Percentiles rank a stretch among this genome's conserved stretches.
Evolutionary conservation across 2,888 invertebrate species (phyloP).

Genomic region (Geophilus truncorum): DNA sequence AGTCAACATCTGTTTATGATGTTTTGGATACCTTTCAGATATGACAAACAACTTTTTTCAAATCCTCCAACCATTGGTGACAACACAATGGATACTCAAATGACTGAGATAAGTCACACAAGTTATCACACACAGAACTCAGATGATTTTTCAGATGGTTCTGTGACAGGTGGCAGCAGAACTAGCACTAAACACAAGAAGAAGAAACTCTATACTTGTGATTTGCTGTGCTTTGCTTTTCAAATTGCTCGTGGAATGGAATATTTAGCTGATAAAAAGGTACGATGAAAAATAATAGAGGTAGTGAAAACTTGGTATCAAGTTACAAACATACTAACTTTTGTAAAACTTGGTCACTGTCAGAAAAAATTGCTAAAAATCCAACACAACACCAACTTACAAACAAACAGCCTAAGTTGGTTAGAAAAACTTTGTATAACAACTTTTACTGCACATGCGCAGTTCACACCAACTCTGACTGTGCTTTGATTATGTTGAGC

Average conservation of each 20-base stretch:
- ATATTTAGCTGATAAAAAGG: slow-evolving; percentile 81
- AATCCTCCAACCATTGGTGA: slow-evolving; percentile 15
- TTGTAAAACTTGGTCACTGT: no score
- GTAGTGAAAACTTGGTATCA: not conserved
- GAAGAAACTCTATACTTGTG: slow-evolving; percentile 58
- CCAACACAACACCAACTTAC: no score
- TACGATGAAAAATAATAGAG: no score
- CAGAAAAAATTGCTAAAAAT: no score
- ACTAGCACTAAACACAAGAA: not conserved
- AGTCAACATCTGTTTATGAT: no score
- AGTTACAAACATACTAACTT: no score
- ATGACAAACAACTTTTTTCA: slow-evolving; percentile 22
- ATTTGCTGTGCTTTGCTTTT: slow-evolving; percentile 83
- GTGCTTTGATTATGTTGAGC: no score
- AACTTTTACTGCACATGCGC: no score
- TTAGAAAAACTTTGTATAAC: no score
- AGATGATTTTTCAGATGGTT: not conserved
- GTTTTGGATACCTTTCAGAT: no score
- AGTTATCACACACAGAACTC: not conserved
- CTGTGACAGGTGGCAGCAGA: not conserved
- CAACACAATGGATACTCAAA: slow-evolving; percentile 10
- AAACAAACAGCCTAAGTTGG: no score
- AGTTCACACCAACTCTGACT: no score
- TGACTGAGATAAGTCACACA: slow-evolving; percentile 13
- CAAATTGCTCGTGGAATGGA: slow-evolving; percentile 95